These are phyloP conservation scores for Cheilosia scutellata DNA, from an alignment of 2,888 invertebrate genomes.

Conservation along the genomic window DNA sequence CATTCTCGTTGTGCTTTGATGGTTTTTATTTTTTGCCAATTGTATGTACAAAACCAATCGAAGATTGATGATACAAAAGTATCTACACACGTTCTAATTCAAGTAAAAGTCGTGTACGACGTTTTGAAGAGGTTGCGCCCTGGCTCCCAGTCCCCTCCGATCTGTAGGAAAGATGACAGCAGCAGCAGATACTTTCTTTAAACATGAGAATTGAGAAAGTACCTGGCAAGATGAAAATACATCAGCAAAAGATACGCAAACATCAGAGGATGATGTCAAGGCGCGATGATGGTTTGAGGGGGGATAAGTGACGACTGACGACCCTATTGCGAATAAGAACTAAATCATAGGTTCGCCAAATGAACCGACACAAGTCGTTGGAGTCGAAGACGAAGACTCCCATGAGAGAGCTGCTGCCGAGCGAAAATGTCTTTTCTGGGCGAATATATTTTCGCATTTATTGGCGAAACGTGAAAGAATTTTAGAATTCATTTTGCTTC, in stretches of 20 bases:
- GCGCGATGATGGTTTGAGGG: slow-evolving; percentile 16
- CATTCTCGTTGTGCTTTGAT: slow-evolving; percentile 33
- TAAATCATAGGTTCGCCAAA: slow-evolving; percentile 50
- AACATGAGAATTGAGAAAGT: slow-evolving; percentile 39
- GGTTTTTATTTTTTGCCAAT: slow-evolving; percentile 21
- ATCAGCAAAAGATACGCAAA: background rate
- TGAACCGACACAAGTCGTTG: slow-evolving; percentile 54
- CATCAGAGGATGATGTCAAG: too few relatives aligned
- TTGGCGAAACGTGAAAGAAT: slow-evolving; percentile 67
- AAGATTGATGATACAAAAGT: slow-evolving; percentile 68
- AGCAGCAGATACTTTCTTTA: slow-evolving; percentile 58
- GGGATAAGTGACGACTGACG: slow-evolving; percentile 1
- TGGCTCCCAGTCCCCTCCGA: background rate
- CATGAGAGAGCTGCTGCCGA: slow-evolving; percentile 32
- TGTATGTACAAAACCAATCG: slow-evolving; percentile 59
- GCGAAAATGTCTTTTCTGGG: slow-evolving; percentile 47
- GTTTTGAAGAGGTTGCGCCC: slow-evolving; percentile 13
- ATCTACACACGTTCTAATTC: slow-evolving; percentile 34
- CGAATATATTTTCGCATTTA: slow-evolving; percentile 69
- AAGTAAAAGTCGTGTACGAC: slow-evolving; percentile 50
- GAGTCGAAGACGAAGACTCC: slow-evolving; percentile 11
- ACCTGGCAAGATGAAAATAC: slow-evolving; percentile 8
- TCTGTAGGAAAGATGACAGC: slow-evolving; percentile 9
- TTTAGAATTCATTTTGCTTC: slow-evolving; percentile 42
- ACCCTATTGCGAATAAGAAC: slow-evolving; percentile 22